Percentiles rank a stretch among this genome's conserved stretches.
Evolutionary conservation across 2,113 vertebrate species (phyloP).

Genomic region (Sinocyclocheilus anshuiensis): DNA sequence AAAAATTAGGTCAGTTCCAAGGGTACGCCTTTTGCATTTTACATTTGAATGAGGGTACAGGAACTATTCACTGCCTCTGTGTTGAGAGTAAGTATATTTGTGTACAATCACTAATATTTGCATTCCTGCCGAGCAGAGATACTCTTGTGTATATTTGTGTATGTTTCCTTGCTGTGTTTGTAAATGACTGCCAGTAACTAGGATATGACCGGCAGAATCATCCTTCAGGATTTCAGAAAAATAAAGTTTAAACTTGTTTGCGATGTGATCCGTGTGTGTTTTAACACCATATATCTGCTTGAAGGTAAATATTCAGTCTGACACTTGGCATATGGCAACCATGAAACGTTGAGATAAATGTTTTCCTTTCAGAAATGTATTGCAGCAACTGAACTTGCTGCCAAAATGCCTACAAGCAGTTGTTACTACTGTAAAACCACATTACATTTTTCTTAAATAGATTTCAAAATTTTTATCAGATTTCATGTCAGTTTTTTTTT

Average conservation of each 20-base stretch:
- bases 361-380: not conserved
- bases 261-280: not conserved
- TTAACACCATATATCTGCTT: conserved; percentile 16
- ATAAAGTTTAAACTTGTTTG: conserved; percentile 17
- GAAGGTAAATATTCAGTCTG: not conserved
- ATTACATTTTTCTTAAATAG: not conserved
- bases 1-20: not conserved
- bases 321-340: not conserved
- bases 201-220: not conserved
- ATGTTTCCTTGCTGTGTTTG: conserved; percentile 28
- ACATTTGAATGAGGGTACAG: conserved; percentile 19
- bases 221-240: not conserved
- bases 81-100: conserved; percentile 14
- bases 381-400: not conserved
- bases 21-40: not conserved
- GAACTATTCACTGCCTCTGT: not conserved
- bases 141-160: conserved; percentile 42
- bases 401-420: not conserved
- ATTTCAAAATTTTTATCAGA: no score
- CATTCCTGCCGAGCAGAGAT: conserved; percentile 44
- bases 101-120: conserved; percentile 53
- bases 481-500: no score
- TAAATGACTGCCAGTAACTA: conserved; percentile 39
- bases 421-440: not conserved
- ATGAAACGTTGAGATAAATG: not conserved